Conservation (phyloP, 2,888 invertebrate genomes). For the Apoda limacodes region DNA sequence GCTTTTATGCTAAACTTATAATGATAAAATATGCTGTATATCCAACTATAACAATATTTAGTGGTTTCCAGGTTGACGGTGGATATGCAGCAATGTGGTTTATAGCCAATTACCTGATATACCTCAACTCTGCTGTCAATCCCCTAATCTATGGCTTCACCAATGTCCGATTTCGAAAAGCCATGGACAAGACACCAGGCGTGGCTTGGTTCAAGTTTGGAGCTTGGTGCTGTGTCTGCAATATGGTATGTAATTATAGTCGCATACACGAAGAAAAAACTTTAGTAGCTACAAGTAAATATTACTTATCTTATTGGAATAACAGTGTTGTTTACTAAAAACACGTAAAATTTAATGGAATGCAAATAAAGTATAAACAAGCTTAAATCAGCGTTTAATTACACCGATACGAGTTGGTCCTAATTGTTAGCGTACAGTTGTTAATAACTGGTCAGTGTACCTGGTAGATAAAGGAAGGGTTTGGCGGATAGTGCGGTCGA, state of each 20-base stretch:
- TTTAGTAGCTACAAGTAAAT: too few relatives aligned
- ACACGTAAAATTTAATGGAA: too few relatives aligned
- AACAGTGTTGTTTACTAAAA: too few relatives aligned
- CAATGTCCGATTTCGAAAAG: slow-evolving; percentile 76
- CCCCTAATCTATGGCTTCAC: slow-evolving; percentile 83
- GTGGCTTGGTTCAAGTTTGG: slow-evolving; percentile 57
- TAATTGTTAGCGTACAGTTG: not conserved
- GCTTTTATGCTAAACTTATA: not conserved
- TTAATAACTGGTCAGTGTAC: too few relatives aligned
- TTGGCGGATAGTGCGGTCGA: too few relatives aligned
- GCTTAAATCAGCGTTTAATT: too few relatives aligned
- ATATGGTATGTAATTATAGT: slow-evolving; percentile 26
- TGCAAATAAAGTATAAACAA: too few relatives aligned
- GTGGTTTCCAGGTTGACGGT: slow-evolving; percentile 57
- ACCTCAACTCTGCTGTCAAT: slow-evolving; percentile 79
- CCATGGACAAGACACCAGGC: slow-evolving; percentile 69
- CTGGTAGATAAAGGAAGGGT: too few relatives aligned
- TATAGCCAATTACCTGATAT: slow-evolving; percentile 75
- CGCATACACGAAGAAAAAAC: too few relatives aligned
- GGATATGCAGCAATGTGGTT: slow-evolving; percentile 74
- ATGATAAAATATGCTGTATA: not conserved
- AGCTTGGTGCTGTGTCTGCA: slow-evolving; percentile 50
- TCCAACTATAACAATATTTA: too few relatives aligned
- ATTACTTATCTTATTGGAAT: too few relatives aligned
- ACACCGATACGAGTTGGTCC: too few relatives aligned